A percentile compares a stretch with the other conserved stretches of the same genome.
Evolutionary conservation across 2,888 invertebrate species (phyloP).

Genomic region (Drosophila setosimentum): DNA sequence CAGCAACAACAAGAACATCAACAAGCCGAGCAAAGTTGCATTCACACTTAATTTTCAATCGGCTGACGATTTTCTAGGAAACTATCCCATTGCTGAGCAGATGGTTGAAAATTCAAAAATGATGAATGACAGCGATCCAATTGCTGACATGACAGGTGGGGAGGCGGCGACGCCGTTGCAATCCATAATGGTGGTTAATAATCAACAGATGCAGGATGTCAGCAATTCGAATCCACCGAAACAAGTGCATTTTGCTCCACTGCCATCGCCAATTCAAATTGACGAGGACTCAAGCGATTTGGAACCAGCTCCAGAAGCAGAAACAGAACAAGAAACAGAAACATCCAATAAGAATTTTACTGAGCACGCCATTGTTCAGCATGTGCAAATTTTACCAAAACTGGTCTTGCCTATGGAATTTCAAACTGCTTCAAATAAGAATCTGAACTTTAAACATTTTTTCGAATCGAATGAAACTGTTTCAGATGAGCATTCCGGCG

Average conservation of each 20-base stretch:
- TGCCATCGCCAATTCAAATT: slow-evolving; percentile 9
- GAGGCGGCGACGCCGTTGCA: slow-evolving; percentile 12
- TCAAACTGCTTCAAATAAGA: neutral
- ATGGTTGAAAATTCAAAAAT: neutral
- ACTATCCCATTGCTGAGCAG: rapidly evolving
- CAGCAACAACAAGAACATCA: neutral
- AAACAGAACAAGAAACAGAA: neutral
- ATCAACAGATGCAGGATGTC: neutral
- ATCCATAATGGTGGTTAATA: slow-evolving; percentile 21
- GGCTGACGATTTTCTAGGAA: no score
- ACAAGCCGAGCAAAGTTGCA: neutral
- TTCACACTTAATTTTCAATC: slow-evolving; percentile 1
- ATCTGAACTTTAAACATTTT: neutral
- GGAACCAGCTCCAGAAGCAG: neutral
- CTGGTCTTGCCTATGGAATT: neutral
- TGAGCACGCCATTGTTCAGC: neutral
- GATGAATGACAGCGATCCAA: neutral
- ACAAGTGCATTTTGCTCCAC: slow-evolving; percentile 33
- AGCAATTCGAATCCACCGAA: slow-evolving; percentile 8
- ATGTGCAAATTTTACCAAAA: neutral
- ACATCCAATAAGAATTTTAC: neutral
- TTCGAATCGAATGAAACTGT: neutral
- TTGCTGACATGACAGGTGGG: no score
- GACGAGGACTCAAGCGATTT: neutral
- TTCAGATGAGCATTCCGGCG: neutral